Evolutionary conservation across 2,797 vertebrate genomes (phyloP).

Genomic region (Synaphobranchus kaupii): DNA sequence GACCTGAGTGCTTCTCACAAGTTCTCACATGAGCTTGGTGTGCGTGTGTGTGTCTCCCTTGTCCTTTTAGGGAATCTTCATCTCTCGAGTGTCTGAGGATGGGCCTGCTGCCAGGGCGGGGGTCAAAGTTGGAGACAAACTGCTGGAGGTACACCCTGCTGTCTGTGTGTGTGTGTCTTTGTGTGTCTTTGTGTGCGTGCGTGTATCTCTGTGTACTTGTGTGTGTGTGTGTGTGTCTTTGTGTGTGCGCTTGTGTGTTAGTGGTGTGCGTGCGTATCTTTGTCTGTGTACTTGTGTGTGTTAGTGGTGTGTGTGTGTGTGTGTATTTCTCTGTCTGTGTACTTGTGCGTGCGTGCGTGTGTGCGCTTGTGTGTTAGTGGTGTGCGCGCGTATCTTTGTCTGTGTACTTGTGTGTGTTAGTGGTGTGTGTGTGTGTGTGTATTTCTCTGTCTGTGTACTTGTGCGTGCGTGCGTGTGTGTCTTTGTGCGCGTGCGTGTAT

Average conservation of each 20-base stretch:
- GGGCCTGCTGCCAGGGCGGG: slow-evolving; percentile 93
- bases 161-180: neutral
- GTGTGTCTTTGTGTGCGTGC: neutral
- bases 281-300: neutral
- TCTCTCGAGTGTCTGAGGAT: slow-evolving; percentile 94
- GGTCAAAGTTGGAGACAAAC: slow-evolving; percentile 95
- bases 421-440: too few relatives aligned
- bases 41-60: neutral
- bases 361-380: neutral
- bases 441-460: too few relatives aligned
- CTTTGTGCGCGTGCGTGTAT: neutral
- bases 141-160: slow-evolving; percentile 81
- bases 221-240: neutral
- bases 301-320: neutral
- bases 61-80: slow-evolving; percentile 87
- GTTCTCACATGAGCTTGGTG: neutral
- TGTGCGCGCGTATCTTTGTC: neutral
- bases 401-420: neutral
- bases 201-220: too few relatives aligned
- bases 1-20: neutral
- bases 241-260: neutral
- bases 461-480: neutral
- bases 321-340: too few relatives aligned
- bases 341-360: neutral
- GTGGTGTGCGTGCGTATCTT: neutral